A percentile compares a stretch with the other conserved stretches of the same genome.
These are phyloP conservation scores for Esox lucius DNA, from an alignment of 2,797 vertebrate species.

Conservation along the genomic window DNA sequence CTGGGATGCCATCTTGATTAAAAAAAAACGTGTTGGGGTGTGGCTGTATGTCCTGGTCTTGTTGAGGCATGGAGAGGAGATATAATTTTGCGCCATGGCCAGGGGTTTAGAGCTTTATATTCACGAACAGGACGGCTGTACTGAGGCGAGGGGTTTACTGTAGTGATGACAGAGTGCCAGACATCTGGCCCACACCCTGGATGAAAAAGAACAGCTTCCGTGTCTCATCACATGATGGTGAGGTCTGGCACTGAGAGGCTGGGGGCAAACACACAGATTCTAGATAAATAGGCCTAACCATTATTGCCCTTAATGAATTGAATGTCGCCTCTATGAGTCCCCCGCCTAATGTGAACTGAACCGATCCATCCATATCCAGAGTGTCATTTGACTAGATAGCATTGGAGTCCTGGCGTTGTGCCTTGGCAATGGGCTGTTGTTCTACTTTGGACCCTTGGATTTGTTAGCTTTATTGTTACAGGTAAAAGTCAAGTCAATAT, in stretches of 20 bases:
- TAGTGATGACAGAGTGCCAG: neutral
- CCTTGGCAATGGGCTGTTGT: neutral
- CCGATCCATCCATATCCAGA: neutral
- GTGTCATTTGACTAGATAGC: neutral
- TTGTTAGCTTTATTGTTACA: slow-evolving; percentile 34
- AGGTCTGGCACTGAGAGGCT: neutral
- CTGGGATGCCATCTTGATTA: neutral
- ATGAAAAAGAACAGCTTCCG: neutral
- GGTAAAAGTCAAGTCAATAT: slow-evolving; percentile 6
- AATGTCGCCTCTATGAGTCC: neutral
- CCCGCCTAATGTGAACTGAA: neutral
- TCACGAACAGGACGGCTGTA: neutral
- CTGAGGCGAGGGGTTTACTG: neutral
- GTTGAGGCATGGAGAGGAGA: neutral
- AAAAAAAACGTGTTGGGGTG: neutral
- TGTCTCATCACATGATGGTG: neutral
- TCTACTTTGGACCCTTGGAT: slow-evolving; percentile 54
- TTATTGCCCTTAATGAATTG: neutral
- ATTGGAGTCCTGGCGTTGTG: neutral
- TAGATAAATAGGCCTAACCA: neutral
- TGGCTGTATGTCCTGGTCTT: neutral
- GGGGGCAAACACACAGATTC: neutral
- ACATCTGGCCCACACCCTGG: neutral
- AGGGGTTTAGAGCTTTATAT: neutral
- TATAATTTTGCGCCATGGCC: neutral